Evolutionary conservation across 2,888 invertebrate species (phyloP).

Genomic region (Heliconius charithonia): DNA sequence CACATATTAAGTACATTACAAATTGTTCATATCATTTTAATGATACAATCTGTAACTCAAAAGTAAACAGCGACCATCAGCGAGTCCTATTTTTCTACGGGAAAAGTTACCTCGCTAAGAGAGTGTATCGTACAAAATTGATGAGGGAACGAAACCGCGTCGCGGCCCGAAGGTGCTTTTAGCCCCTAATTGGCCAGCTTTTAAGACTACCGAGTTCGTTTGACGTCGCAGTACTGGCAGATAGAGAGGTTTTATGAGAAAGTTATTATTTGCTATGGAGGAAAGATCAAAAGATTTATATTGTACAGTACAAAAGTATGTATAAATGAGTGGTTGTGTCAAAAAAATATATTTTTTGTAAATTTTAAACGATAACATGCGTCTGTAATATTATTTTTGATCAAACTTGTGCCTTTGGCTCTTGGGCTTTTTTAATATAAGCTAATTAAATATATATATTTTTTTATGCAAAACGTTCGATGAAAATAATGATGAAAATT

Average conservation of each 20-base stretch:
- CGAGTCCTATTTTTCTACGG: slow-evolving; percentile 48
- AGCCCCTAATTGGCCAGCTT: slow-evolving; percentile 84
- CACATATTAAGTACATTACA: neutral
- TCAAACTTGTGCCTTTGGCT: neutral
- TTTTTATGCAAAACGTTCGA: neutral
- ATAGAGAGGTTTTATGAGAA: slow-evolving; percentile 47
- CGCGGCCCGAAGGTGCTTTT: slow-evolving; percentile 81
- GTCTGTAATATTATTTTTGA: neutral
- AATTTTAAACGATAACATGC: neutral
- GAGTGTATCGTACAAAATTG: slow-evolving; percentile 80
- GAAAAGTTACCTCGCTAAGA: slow-evolving; percentile 62
- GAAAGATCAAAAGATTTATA: slow-evolving; percentile 26
- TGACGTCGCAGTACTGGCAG: slow-evolving; percentile 68
- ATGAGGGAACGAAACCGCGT: slow-evolving; percentile 77
- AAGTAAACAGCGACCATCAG: slow-evolving; percentile 36
- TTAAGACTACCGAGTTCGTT: slow-evolving; percentile 82
- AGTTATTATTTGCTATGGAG: slow-evolving; percentile 33
- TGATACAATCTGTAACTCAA: slow-evolving; percentile 29
- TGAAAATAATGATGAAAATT: neutral
- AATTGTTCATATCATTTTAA: slow-evolving; percentile 22
- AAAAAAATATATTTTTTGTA: neutral
- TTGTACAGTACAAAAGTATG: neutral
- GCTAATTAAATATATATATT: neutral
- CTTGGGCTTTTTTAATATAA: neutral
- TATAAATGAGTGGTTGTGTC: neutral